phyloP scores from a whole-genome alignment of 2,113 vertebrate genomes.

The Misgurnus mizolepis region DNA sequence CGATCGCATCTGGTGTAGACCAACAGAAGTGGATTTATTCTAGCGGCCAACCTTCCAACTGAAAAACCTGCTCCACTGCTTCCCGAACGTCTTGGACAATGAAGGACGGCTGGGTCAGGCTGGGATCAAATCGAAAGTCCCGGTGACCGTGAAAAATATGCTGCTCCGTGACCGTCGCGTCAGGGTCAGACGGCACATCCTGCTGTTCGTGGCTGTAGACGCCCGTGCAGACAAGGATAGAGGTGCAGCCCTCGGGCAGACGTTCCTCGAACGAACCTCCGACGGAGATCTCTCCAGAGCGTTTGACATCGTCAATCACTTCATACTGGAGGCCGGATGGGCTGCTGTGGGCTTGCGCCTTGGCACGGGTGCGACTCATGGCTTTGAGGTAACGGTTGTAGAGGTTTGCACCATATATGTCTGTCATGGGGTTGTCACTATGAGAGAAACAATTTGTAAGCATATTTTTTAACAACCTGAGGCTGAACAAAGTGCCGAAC shows the following conservation, averaged over 20 bases:
- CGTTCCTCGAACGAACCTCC: slow-evolving; percentile 48
- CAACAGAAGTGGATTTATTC: slow-evolving; percentile 51
- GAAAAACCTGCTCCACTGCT: slow-evolving; percentile 84
- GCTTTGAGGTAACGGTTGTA: slow-evolving; percentile 87
- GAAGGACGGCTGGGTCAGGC: slow-evolving; percentile 79
- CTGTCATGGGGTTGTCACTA: slow-evolving; percentile 96
- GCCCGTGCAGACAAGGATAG: slow-evolving; percentile 92
- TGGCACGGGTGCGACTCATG: slow-evolving; percentile 54
- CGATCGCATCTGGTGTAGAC: too few relatives aligned
- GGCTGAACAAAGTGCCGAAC: too few relatives aligned
- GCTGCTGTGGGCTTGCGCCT: slow-evolving; percentile 60
- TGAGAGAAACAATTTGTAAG: background rate
- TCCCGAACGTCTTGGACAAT: slow-evolving; percentile 86
- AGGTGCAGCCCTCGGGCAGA: slow-evolving; percentile 76
- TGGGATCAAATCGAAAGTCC: slow-evolving; percentile 86
- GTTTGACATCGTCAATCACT: slow-evolving; percentile 24
- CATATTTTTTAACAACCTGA: too few relatives aligned
- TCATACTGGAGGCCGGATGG: slow-evolving; percentile 34
- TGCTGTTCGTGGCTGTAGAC: slow-evolving; percentile 77
- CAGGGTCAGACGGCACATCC: slow-evolving; percentile 49
- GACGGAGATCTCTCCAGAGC: slow-evolving; percentile 37
- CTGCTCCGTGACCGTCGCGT: slow-evolving; percentile 57
- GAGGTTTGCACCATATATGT: slow-evolving; percentile 93
- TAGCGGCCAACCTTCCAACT: slow-evolving; percentile 81
- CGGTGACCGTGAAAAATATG: slow-evolving; percentile 89